Evolutionary conservation across 2,888 invertebrate genomes (phyloP).

Genomic region (Gastrophysa polygoni): DNA sequence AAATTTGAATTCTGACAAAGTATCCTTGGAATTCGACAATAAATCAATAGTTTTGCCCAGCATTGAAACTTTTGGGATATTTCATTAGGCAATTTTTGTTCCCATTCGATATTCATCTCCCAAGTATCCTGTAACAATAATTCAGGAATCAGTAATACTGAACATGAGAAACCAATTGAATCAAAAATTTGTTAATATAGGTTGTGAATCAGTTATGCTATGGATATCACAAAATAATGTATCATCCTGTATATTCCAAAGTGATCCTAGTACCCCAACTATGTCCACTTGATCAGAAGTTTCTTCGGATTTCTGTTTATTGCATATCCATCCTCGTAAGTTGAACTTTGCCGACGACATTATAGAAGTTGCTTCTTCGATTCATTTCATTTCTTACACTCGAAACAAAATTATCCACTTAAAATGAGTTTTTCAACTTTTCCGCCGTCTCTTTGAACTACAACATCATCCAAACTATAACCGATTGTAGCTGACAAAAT

Average conservation of each 20-base stretch:
- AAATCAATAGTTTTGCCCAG: too few relatives aligned
- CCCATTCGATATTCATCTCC: not conserved
- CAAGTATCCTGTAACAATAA: conserved; percentile 23
- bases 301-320: not conserved
- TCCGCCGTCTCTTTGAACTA: not conserved
- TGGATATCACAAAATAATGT: not conserved
- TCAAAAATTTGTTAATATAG: conserved; percentile 15
- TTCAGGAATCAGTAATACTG: conserved; percentile 23
- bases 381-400: not conserved
- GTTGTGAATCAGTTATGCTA: not conserved
- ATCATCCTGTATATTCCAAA: conserved; percentile 10
- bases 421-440: not conserved
- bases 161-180: conserved; percentile 24
- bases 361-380: not conserved
- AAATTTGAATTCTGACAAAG: not conserved
- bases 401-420: not conserved
- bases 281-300: too few relatives aligned
- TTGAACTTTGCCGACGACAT: conserved; percentile 14
- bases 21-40: not conserved
- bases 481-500: not conserved
- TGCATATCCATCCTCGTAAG: conserved; percentile 9
- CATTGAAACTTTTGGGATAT: not conserved
- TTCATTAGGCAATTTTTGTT: not conserved
- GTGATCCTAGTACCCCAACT: conserved; percentile 6
- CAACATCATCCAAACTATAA: not conserved